A percentile compares a stretch with the other conserved stretches of the same genome.
phyloP scores from a whole-genome alignment of 2,113 vertebrate species.

The Fregetta grallaria region DNA sequence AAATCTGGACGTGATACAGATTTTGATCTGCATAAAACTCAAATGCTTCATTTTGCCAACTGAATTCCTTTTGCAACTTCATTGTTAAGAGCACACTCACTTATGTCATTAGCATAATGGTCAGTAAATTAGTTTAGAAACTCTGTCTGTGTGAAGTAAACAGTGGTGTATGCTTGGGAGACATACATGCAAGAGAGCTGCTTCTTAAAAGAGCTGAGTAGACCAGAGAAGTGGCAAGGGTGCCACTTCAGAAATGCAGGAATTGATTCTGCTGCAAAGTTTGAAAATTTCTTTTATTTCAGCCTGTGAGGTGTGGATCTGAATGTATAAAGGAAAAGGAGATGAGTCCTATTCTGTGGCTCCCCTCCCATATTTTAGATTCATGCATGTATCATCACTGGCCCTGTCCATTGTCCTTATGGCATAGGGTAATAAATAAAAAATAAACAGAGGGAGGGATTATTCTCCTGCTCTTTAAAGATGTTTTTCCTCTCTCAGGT shows the following conservation, averaged over 20 bases:
- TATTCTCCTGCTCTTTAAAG: neutral
- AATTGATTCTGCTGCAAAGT: neutral
- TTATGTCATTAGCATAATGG: neutral
- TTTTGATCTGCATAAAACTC: neutral
- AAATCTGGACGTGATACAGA: neutral
- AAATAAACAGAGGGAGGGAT: neutral
- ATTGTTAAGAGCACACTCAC: neutral
- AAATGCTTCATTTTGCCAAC: neutral
- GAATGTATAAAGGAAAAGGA: neutral
- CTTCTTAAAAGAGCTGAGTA: neutral
- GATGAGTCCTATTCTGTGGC: neutral
- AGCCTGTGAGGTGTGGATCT: neutral
- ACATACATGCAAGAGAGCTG: neutral
- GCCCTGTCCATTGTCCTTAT: neutral
- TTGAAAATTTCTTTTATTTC: neutral
- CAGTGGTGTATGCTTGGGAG: neutral
- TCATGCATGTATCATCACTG: neutral
- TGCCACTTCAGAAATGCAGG: neutral
- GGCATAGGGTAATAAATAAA: neutral
- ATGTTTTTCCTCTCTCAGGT: neutral
- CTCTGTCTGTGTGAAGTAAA: no score
- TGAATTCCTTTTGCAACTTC: neutral
- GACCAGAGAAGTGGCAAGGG: neutral
- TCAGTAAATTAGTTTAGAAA: neutral
- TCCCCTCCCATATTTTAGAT: neutral